These are phyloP conservation scores for Drosophila sproati DNA, from an alignment of 1,140 invertebrate genomes.

Conservation along the genomic window DNA sequence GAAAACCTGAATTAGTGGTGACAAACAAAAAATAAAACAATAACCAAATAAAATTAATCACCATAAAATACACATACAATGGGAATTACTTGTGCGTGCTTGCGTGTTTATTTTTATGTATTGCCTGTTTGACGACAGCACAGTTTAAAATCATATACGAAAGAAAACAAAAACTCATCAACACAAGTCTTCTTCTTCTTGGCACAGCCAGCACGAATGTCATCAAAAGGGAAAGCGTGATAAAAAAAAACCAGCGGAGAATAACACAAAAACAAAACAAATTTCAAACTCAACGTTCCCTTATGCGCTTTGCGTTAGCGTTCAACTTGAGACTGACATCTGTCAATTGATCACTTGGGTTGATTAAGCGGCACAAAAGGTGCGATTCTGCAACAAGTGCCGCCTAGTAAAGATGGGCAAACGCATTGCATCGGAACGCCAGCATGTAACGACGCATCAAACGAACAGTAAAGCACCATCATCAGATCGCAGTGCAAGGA, in stretches of 20 bases:
- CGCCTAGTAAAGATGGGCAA: constrained; percentile 56
- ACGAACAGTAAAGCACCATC: constrained; percentile 25
- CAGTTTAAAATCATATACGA: constrained; percentile 19
- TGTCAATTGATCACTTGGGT: constrained; percentile 9
- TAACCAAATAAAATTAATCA: constrained; percentile 38
- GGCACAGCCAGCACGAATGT: constrained; percentile 33
- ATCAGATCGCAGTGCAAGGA: constrained; percentile 62
- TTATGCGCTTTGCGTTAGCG: constrained; percentile 16
- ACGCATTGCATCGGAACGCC: constrained; percentile 64
- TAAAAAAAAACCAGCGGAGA: constrained; percentile 48
- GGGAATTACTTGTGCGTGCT: background rate
- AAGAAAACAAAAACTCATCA: constrained; percentile 35
- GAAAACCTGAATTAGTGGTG: constrained; percentile 44
- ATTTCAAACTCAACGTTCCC: constrained; percentile 50
- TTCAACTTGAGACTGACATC: constrained; percentile 38
- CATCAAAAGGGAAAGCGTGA: constrained; percentile 46
- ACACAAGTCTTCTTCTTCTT: constrained; percentile 40
- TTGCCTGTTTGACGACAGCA: background rate
- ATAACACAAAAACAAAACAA: constrained; percentile 58
- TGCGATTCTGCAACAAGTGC: constrained; percentile 5
- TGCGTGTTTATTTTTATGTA: constrained; percentile 3
- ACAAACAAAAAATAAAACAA: constrained; percentile 24
- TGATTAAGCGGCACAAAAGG: constrained; percentile 6
- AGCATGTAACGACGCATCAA: constrained; percentile 34
- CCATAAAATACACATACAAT: constrained; percentile 17